Conservation (phyloP, 2,113 vertebrate species). For the Coryphaenoides rupestris region DNA sequence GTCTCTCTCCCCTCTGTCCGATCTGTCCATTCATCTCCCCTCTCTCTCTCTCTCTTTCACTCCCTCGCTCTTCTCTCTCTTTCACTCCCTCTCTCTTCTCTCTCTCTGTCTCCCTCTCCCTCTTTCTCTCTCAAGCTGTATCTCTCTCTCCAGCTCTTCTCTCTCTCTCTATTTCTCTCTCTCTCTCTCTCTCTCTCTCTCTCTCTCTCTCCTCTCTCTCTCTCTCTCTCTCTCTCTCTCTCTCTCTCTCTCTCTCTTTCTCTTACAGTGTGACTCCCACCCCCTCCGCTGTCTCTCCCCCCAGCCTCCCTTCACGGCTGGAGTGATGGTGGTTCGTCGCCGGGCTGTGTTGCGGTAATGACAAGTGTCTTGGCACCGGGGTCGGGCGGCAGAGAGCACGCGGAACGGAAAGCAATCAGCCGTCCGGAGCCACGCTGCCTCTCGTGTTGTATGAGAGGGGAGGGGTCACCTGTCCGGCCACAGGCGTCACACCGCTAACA, state of each 20-base stretch:
- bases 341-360: slow-evolving; percentile 31
- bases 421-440: slow-evolving; percentile 28
- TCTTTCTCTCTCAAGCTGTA: slow-evolving; percentile 5
- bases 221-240: not conserved
- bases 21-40: not conserved
- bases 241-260: not conserved
- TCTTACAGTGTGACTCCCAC: too few species aligned
- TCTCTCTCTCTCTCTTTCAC: not conserved
- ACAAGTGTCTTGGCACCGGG: slow-evolving; percentile 37
- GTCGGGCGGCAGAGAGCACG: not conserved
- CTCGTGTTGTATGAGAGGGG: slow-evolving; percentile 40
- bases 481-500: too few species aligned
- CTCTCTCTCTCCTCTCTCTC: not conserved
- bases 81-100: not conserved
- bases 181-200: not conserved
- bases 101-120: slow-evolving; percentile 7
- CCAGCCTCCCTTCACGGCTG: too few species aligned
- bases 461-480: slow-evolving; percentile 43
- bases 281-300: too few species aligned
- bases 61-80: not conserved
- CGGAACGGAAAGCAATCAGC: slow-evolving; percentile 31
- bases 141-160: slow-evolving; percentile 21
- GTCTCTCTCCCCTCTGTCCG: not conserved
- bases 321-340: too few species aligned
- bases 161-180: not conserved